A percentile compares a stretch with the other conserved stretches of the same genome.
Evolutionary conservation across 2,888 invertebrate genomes (phyloP).

Genomic region (Luffia ferchaultella): DNA sequence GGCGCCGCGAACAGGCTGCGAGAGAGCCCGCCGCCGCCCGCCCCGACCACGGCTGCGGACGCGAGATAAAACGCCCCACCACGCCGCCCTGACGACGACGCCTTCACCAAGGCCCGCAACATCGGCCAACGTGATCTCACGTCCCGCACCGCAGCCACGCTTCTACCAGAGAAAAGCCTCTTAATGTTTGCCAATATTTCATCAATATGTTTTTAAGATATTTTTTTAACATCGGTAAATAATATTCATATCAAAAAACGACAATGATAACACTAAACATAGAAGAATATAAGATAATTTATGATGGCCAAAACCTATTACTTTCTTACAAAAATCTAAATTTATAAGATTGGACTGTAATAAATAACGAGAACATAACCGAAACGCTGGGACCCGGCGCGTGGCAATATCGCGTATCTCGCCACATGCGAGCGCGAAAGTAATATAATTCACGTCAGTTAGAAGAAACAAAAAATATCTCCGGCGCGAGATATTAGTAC

Average conservation of each 20-base stretch:
- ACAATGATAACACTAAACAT: too few relatives aligned
- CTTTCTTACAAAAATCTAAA: not conserved
- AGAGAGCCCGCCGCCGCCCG: not conserved
- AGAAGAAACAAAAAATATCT: slow-evolving; percentile 14
- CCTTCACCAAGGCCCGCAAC: too few relatives aligned
- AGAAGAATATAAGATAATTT: too few relatives aligned
- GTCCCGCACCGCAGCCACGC: too few relatives aligned
- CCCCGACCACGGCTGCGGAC: slow-evolving; percentile 24
- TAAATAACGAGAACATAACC: not conserved
- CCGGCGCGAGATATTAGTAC: slow-evolving; percentile 19
- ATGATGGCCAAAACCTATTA: too few relatives aligned
- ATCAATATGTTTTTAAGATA: too few relatives aligned
- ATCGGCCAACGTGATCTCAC: too few relatives aligned
- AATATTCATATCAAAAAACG: too few relatives aligned
- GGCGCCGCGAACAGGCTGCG: not conserved
- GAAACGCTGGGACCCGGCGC: not conserved
- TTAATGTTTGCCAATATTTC: too few relatives aligned
- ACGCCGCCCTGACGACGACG: slow-evolving; percentile 7
- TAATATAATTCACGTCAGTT: slow-evolving; percentile 11
- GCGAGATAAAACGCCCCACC: slow-evolving; percentile 28
- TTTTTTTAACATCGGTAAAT: too few relatives aligned
- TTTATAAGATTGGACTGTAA: not conserved
- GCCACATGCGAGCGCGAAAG: slow-evolving; percentile 1
- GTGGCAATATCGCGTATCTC: not conserved
- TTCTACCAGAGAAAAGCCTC: too few relatives aligned